These are phyloP conservation scores for Platichthys flesus DNA, from an alignment of 2,113 vertebrate species.

Conservation along the genomic window DNA sequence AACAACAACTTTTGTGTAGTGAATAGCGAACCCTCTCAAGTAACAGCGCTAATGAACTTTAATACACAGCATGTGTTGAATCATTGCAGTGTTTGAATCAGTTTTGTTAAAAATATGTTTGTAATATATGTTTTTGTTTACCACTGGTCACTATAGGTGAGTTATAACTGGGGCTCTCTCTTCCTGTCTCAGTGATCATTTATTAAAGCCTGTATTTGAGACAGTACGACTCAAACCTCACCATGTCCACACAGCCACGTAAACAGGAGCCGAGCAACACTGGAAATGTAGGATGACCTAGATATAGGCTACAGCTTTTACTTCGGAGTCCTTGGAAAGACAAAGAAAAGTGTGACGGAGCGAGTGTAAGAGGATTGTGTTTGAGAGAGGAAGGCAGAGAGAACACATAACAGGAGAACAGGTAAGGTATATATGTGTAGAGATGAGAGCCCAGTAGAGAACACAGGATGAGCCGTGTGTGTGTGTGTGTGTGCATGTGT, in stretches of 20 bases:
- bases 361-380: background rate
- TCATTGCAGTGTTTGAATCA: background rate
- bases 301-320: slow-evolving; percentile 1
- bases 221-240: background rate
- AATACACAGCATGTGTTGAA: background rate
- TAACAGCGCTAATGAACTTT: too few relatives aligned
- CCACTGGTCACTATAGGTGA: background rate
- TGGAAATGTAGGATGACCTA: slow-evolving; percentile 36
- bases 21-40: background rate
- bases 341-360: background rate
- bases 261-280: background rate
- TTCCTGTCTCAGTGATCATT: background rate
- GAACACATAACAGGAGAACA: slow-evolving; percentile 36
- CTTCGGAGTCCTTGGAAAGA: slow-evolving; percentile 39
- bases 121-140: background rate
- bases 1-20: too few relatives aligned
- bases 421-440: slow-evolving; percentile 38
- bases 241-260: background rate
- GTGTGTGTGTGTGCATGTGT: slow-evolving; percentile 10
- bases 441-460: slow-evolving; percentile 43
- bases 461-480: slow-evolving; percentile 4
- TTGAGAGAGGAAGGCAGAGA: background rate
- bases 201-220: background rate
- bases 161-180: background rate
- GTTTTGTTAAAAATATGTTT: background rate